These are phyloP conservation scores for Elgaria multicarinata DNA, from an alignment of 2,113 vertebrate genomes.

Conservation along the genomic window DNA sequence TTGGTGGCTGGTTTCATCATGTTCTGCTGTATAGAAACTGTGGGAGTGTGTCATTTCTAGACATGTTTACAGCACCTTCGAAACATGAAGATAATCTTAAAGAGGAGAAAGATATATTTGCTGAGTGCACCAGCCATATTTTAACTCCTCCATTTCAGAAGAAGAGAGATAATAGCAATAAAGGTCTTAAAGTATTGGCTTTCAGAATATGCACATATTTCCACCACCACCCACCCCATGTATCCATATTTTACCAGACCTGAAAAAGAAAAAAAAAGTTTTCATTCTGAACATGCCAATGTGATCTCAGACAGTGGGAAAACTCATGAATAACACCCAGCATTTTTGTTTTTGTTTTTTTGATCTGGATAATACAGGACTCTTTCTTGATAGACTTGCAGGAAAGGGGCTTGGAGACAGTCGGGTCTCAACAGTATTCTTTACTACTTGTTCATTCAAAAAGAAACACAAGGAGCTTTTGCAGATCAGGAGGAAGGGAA, in stretches of 20 bases:
- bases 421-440: not conserved
- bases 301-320: not conserved
- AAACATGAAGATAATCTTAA: conserved; percentile 61
- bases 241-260: not conserved
- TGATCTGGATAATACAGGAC: not conserved
- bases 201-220: conserved; percentile 28
- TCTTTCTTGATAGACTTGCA: not conserved
- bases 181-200: conserved; percentile 8
- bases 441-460: not conserved
- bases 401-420: not conserved
- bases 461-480: not conserved
- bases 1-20: conserved; percentile 69
- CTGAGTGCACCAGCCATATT: conserved; percentile 18
- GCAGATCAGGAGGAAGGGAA: not conserved
- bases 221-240: not conserved
- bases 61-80: conserved; percentile 50
- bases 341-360: too few species aligned
- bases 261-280: not conserved
- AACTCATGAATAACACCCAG: not conserved
- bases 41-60: conserved; percentile 59
- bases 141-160: conserved; percentile 40
- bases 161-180: conserved; percentile 5
- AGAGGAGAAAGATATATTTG: not conserved
- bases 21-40: conserved; percentile 51
- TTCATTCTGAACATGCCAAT: not conserved